Base-by-base conservation (phyloP, 2,888 invertebrate species). In the Cepaea hortensis region DNA sequence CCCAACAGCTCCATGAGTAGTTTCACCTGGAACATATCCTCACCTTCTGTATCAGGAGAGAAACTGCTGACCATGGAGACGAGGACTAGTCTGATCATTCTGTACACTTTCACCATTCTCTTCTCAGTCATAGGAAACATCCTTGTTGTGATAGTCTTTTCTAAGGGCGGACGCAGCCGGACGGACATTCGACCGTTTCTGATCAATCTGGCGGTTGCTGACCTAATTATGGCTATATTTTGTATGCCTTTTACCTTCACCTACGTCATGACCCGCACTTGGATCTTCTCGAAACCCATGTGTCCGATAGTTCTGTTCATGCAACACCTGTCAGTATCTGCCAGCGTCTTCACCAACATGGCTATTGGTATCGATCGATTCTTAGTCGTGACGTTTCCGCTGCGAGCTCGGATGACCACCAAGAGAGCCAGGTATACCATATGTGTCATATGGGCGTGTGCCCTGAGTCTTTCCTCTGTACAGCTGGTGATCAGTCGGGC, bases 191-290 rank as follows among this genome's bases (percentile, higher is more conserved):
- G 94, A 84, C 90, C 91, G 9, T 98, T 98, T 94, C 97, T 98
- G 93, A 97, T 97, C 93, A 95, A 95, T 91, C 95, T 98, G 90
- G 98, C 98, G 0, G 95, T 98, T 65, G 97, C 98, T 73, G 98
- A 98, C 94, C 96, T 98, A 88, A 95, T 98, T 87, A 97, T 98
- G 96, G 97, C 98, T 0, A 93, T 97, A 50, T 97, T 98, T 92
- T 98, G 98, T 94, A 97, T 98, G 89, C 98, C 98, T 3, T 98
- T 98, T 93, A 97, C 97, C 2, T 98, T 95, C 90, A 95, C 95
- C 5, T 93, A 92, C 91, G 94, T 94, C 72, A 93, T 95, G 92
- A 90, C 94, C 23, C 90, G 91, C 7, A 92, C 93, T 55, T 95
- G 95, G 95, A 92, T 95, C 72, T 95, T 95, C 91, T 93, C 94